Conservation (phyloP, 35 echinoderm and acorn worm genomes). For the Heliocidaris tuberculata region DNA sequence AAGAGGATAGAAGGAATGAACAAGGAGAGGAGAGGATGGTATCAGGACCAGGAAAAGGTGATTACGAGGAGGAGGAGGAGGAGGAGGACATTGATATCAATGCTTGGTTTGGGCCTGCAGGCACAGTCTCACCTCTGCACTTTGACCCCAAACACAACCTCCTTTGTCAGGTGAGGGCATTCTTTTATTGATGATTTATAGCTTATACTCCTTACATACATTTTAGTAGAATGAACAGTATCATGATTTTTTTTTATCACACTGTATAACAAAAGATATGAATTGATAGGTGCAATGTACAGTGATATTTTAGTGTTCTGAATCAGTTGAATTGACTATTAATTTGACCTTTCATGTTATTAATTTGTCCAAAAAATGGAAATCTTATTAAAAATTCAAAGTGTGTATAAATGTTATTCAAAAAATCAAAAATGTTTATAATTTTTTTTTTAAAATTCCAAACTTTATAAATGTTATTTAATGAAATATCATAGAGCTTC, state of each 20-base stretch:
- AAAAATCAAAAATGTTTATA: too few relatives aligned
- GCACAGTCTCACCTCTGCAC: conserved; percentile 88
- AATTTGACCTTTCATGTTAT: too few relatives aligned
- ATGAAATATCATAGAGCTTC: too few relatives aligned
- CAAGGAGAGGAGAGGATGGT: neutral
- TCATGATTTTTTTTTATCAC: neutral
- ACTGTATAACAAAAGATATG: neutral
- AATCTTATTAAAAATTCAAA: too few relatives aligned
- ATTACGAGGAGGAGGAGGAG: neutral
- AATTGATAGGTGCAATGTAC: neutral
- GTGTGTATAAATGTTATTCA: too few relatives aligned
- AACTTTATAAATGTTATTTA: too few relatives aligned
- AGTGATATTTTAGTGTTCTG: neutral
- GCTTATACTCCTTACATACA: neutral
- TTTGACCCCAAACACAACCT: conserved; percentile 95
- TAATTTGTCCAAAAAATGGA: too few relatives aligned
- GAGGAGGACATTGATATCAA: conserved; percentile 94
- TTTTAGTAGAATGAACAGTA: neutral
- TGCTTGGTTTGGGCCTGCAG: conserved; percentile 96
- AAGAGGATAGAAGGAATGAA: conserved; percentile 19
- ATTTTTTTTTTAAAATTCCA: too few relatives aligned
- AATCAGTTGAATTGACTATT: neutral
- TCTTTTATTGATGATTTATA: neutral
- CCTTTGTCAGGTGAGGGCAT: conserved; percentile 61
- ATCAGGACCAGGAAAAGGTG: neutral